Evolutionary conservation across 2,113 vertebrate species (phyloP).

Genomic region (Girardinichthys multiradiatus): DNA sequence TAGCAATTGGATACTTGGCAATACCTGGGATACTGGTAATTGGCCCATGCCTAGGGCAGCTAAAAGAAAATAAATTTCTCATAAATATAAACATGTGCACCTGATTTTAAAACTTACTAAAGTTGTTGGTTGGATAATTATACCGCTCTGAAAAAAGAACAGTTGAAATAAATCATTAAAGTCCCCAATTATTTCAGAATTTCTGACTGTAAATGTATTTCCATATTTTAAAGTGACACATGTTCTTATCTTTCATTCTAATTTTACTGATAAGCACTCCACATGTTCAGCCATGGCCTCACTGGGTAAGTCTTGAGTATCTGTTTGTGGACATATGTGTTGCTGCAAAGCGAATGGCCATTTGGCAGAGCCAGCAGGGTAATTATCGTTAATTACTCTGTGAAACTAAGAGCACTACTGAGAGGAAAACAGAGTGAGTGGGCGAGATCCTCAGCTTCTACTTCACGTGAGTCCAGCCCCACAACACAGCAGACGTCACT

Average conservation of each 20-base stretch:
- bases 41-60: neutral
- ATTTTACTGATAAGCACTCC: slow-evolving; percentile 3
- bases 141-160: neutral
- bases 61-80: neutral
- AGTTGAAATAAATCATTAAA: neutral
- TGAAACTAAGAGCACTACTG: slow-evolving; percentile 64
- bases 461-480: slow-evolving; percentile 43
- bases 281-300: slow-evolving; percentile 47
- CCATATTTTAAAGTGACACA: neutral
- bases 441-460: slow-evolving; percentile 45
- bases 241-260: neutral
- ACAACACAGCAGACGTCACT: slow-evolving; percentile 28
- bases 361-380: slow-evolving; percentile 66
- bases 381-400: slow-evolving; percentile 76
- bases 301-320: slow-evolving; percentile 41
- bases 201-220: neutral
- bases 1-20: no score
- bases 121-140: neutral
- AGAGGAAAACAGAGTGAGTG: slow-evolving; percentile 62
- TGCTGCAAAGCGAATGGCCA: slow-evolving; percentile 65
- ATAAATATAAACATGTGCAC: neutral
- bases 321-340: slow-evolving; percentile 19
- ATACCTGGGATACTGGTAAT: no score
- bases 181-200: no score
- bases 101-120: neutral